Conservation (phyloP, 2,113 vertebrate species). For the Gallinago media region DNA sequence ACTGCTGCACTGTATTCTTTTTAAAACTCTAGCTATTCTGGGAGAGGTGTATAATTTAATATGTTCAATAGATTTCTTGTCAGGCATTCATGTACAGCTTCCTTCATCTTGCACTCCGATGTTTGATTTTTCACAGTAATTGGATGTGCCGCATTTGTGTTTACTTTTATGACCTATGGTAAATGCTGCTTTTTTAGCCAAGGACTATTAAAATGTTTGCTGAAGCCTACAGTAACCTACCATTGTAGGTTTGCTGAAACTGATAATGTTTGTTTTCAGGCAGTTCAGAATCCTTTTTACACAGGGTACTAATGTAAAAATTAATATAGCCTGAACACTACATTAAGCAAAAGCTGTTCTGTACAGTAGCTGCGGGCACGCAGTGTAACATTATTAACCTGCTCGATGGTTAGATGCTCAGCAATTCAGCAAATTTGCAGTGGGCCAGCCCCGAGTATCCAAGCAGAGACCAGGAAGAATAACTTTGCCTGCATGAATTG, state of each 20-base stretch:
- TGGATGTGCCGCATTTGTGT: slow-evolving; percentile 3
- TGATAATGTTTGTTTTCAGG: not conserved
- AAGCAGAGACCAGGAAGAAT: not conserved
- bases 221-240: not conserved
- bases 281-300: not conserved
- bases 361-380: not conserved
- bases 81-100: slow-evolving; percentile 24
- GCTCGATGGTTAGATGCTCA: not conserved
- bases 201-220: not conserved
- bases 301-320: not conserved
- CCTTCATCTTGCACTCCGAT: slow-evolving; percentile 50
- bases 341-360: not conserved
- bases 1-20: slow-evolving; percentile 45
- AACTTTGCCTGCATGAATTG: not conserved
- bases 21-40: slow-evolving; percentile 58
- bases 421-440: not conserved
- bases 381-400: not conserved
- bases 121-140: slow-evolving; percentile 46
- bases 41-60: slow-evolving; percentile 63
- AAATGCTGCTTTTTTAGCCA: not conserved
- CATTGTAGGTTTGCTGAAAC: not conserved
- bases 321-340: not conserved
- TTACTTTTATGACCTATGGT: slow-evolving; percentile 5
- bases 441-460: not conserved
- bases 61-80: slow-evolving; percentile 61